Base-by-base conservation (phyloP, 64 coral and sea anemone species). In the Anthopleura sola region DNA sequence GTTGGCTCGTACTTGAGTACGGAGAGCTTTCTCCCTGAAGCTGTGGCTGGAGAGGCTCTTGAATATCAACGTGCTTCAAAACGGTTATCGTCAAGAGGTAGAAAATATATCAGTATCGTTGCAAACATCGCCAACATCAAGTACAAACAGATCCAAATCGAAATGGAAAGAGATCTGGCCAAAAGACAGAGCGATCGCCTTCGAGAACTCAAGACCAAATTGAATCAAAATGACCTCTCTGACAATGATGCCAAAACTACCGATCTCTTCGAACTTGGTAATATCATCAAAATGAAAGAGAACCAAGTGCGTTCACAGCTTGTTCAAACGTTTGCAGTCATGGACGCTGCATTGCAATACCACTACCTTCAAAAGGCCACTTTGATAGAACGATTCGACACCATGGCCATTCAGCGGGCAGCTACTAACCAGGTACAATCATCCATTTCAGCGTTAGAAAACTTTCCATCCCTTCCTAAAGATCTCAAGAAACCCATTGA, bases 281-380 rank as follows among this genome's bases (percentile, higher is more conserved):
- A 86, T 37, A 78, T 86, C n/a, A 86, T 86, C 85, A 86, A 86
- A 76, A 86, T 86, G 85, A 86, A 86, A 54, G 85, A 86, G 68
- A 86, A 86, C 46, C 85, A 77, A 77, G 85, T 86, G 21, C 85
- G 85, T 76, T 77, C 85, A 77, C 66, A 86, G 69, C 85, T 86
- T 20, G 47, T 86, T 36, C 85, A 86, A 86, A 86, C 85, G 68
- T 86, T 86, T 86, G 85, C 78, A 20, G 47, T 36, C 2, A 86
- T 86, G 85, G 85, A 86, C 37, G 85, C 85, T 36, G 85, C 85
- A 1, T 36, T 86, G 69, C 68, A 77, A 55, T 86, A 86, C 39
- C 48, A 86, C 28, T 86, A 86, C 46, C 85, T 86, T 86, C 85
- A 86, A 26, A 55, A 86, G 18, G 68, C 66, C 44, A 86, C 85